Base-by-base conservation (phyloP, 2,888 invertebrate species). In the Branchipolynoe longqiensis region DNA sequence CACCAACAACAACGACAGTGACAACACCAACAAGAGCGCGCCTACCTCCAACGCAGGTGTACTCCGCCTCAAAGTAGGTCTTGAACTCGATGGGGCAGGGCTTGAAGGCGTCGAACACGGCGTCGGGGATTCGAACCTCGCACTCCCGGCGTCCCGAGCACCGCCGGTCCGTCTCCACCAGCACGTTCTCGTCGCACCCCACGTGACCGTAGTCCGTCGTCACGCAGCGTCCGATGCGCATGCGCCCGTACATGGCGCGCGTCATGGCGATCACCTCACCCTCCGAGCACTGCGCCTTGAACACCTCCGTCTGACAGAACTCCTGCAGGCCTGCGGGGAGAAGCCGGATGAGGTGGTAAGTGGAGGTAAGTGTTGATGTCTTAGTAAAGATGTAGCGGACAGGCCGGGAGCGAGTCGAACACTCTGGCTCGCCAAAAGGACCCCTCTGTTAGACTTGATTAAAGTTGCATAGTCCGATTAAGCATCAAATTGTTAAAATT, bases 31-130 rank as follows among this genome's bases (percentile, higher is more conserved):
- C n/a, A n/a, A n/a, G n/a, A n/a, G n/a, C n/a, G n/a, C n/a, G 41
- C 78, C 25, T 12, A 82, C 82, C 82, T 82, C 58, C 58, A 22
- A 82, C n/a, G 36, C 82, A 82, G 25, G 56, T 54, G 58, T 82
- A 82, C 38, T 54, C 82, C 18, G 82, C 82, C 48, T 82, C 82
- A 58, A 82, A 82, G 82, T 82, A 82, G 28, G 82, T 82, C 48
- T 82, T 82, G 38, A 82, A 82, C 58, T 82, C 82, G 14, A 82
- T 54, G 25, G 82, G 82, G 33, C 82, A 82, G 56, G 82, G 82
- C 33, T 36, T 58, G 38, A 58, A 58, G 36, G 82, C 56, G 28
- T 82, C 82, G 36, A 82, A 82, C n/a, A 82, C 56, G 36, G 82
- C 82, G 82, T 82, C 82, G 8, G 82, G 82, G 18, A 82, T 82